These are phyloP conservation scores for Spialia ferax DNA, from an alignment of 2,888 invertebrate species.

Conservation along the genomic window DNA sequence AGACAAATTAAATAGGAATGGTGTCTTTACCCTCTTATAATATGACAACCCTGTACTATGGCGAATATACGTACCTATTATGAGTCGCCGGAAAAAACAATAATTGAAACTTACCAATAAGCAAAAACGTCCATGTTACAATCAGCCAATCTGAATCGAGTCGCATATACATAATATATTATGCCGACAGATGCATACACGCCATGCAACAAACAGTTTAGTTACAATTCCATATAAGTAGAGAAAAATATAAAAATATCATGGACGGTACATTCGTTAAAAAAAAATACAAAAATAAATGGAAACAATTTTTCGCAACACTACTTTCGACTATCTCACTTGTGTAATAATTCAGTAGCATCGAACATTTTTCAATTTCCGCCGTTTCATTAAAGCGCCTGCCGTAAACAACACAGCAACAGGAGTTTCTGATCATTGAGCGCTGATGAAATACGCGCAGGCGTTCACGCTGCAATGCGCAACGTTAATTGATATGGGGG, in stretches of 20 bases:
- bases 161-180: too few species aligned
- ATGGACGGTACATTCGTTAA: background rate
- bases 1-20: too few species aligned
- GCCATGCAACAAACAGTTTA: too few species aligned
- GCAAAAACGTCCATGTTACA: too few species aligned
- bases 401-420: constrained; percentile 16
- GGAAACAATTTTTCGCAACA: background rate
- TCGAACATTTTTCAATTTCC: constrained; percentile 11
- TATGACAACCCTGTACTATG: too few species aligned
- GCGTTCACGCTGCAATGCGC: constrained; percentile 9
- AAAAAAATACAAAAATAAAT: background rate
- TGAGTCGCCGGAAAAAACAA: too few species aligned
- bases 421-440: constrained; percentile 9
- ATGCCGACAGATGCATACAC: too few species aligned
- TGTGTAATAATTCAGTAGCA: background rate
- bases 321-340: background rate
- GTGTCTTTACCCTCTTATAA: too few species aligned
- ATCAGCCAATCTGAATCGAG: too few species aligned
- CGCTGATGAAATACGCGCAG: constrained; percentile 14
- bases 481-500: background rate
- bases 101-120: too few species aligned
- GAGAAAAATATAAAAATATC: background rate
- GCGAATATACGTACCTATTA: too few species aligned
- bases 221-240: too few species aligned
- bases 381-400: constrained; percentile 17